A percentile compares a stretch with the other conserved stretches of the same genome.
Evolutionary conservation across 2,888 invertebrate species (phyloP).

Genomic region (Boloria selene): DNA sequence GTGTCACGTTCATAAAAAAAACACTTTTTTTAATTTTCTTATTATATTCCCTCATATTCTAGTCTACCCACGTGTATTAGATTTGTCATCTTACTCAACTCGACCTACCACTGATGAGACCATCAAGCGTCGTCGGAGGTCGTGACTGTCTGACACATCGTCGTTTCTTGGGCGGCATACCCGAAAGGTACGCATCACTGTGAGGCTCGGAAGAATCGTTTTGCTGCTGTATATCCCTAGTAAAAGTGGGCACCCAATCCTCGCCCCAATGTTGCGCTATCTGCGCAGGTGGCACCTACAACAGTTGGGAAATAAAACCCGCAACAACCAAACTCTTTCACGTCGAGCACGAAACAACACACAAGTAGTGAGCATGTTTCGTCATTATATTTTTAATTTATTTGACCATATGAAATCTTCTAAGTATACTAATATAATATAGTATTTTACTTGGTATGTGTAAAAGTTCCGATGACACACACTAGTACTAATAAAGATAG

Average conservation of each 20-base stretch:
- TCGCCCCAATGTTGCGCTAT: conserved; percentile 68
- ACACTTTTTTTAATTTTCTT: no score
- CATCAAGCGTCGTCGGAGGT: conserved; percentile 58
- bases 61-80: no score
- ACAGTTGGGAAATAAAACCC: conserved; percentile 34
- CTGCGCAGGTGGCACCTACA: conserved; percentile 67
- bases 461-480: no score
- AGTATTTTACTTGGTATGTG: no score
- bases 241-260: conserved; percentile 93
- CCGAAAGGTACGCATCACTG: conserved; percentile 95
- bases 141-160: conserved; percentile 83
- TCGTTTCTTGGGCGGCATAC: conserved; percentile 94
- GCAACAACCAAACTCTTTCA: conserved; percentile 25
- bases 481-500: no score
- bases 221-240: conserved; percentile 89
- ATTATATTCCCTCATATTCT: no score
- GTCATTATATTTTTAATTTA: background rate
- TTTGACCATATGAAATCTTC: no score
- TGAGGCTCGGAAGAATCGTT: conserved; percentile 83
- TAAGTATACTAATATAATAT: no score
- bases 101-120: conserved; percentile 57
- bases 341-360: conserved; percentile 26
- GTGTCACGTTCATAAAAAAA: no score
- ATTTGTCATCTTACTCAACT: background rate
- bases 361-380: conserved; percentile 10